Base-by-base conservation (phyloP, 1,140 invertebrate species). In the Sarcophaga peregrina region DNA sequence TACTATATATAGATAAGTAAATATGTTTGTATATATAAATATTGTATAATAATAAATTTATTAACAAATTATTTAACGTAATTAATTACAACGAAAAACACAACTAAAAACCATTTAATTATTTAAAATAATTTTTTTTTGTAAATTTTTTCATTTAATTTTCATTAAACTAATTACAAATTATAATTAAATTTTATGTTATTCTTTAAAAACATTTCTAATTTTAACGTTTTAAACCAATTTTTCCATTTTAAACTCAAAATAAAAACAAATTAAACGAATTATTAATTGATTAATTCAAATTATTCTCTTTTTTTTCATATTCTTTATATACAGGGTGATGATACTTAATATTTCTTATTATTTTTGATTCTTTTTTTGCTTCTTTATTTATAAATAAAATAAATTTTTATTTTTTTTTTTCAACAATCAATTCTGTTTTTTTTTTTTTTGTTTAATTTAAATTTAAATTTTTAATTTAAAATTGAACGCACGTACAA, bases 401-500 rank as follows among this genome's bases (percentile, higher is more conserved):
- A 37, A 15, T 58, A 74, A 47, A 45, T 45, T 45, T n/a, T n/a
- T n/a, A n/a, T n/a, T n/a, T n/a, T n/a, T n/a, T n/a, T n/a, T 74
- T 76, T 48, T 48, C 17, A 17, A 78, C 9, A 52, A 78, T 78
- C 11, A 10, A 50, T 78, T 48, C 50, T 25, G 10, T 5, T 20
- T 52, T 78, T 52, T 52, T 52, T 50, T 20, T 78, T 78, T 78
- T 37, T 45, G 1, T 45, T 74, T 74, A 17, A 20, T 78, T 78
- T 52, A 52, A 50, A 78, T 50, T 78, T 76, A n/a, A 45, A 5
- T 76, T 76, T 47, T 76, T 47, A 76, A 48, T 47, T 46, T 47
- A 52, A 20, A 81, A 81, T 54, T 25, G 20, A 81, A 81, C 80
- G 62, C 80, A 81, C 80, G 80, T 81, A 81, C 80, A 81, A 62